phyloP scores from a whole-genome alignment of 2,888 invertebrate species.

The Sisyra terminalis region DNA sequence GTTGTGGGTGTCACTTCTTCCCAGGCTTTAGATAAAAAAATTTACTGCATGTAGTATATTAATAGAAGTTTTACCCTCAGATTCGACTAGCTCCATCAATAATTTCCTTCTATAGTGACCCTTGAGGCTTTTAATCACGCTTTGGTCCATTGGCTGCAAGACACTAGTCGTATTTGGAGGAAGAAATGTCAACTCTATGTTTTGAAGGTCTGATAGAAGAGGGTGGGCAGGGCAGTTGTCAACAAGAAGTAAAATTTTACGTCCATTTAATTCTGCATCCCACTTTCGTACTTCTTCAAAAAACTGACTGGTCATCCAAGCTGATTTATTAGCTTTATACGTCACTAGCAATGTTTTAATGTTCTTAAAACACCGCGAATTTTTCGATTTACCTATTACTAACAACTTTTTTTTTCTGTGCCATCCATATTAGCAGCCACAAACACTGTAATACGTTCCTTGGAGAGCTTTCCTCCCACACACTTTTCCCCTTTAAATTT shows the following conservation, averaged over 20 bases:
- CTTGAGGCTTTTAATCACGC: not conserved
- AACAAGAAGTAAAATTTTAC: no score
- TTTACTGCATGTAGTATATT: not conserved
- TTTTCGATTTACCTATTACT: constrained; percentile 15
- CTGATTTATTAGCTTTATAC: constrained; percentile 18
- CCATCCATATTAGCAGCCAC: constrained; percentile 16
- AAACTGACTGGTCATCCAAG: no score
- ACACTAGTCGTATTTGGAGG: no score
- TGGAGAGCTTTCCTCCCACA: constrained; percentile 14
- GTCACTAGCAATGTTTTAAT: constrained; percentile 12
- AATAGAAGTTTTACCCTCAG: no score
- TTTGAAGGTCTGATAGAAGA: constrained; percentile 3
- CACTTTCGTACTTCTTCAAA: no score
- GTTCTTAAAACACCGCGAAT: no score
- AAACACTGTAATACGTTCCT: constrained; percentile 15
- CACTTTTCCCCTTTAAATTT: constrained; percentile 15
- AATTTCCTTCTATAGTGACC: not conserved
- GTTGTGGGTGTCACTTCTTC: no score
- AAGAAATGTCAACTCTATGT: not conserved
- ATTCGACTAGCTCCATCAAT: not conserved
- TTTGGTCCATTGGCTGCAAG: not conserved
- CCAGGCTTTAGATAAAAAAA: not conserved
- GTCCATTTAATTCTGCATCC: no score
- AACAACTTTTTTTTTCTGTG: constrained; percentile 16
- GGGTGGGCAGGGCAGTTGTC: no score